A percentile compares a stretch with the other conserved stretches of the same genome.
Conservation (phyloP, 2,888 invertebrate species). For the Drosophila infuscata region DNA sequence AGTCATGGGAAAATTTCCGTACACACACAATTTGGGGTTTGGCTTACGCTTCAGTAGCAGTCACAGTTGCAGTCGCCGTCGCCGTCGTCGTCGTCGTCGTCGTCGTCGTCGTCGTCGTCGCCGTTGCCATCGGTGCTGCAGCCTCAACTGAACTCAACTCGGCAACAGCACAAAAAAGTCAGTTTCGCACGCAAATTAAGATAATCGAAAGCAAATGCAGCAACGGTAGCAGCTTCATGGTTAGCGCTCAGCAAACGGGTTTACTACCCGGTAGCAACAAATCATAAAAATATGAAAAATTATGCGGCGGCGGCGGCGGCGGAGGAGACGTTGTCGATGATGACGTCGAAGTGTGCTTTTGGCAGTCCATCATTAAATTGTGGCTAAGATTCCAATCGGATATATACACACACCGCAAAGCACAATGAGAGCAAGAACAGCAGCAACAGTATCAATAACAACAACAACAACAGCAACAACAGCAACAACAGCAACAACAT, state of each 20-base stretch:
- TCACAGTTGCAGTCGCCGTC: conserved; percentile 13
- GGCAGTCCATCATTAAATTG: conserved; percentile 82
- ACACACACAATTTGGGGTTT: conserved; percentile 81
- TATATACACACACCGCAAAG: conserved; percentile 50
- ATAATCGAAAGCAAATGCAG: conserved; percentile 83
- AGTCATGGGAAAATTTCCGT: conserved; percentile 80
- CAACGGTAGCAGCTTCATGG: conserved; percentile 72
- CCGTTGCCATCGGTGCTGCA: conserved; percentile 2
- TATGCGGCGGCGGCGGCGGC: conserved; percentile 64
- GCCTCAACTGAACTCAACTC: conserved; percentile 8
- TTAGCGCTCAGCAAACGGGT: conserved; percentile 74
- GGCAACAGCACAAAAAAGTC: conserved; percentile 70
- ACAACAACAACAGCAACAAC: conserved; percentile 24
- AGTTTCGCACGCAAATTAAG: conserved; percentile 84
- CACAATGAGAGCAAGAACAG: conserved; percentile 45
- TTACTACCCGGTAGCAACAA: conserved; percentile 81
- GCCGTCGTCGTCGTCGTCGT: background rate
- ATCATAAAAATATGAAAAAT: conserved; percentile 80
- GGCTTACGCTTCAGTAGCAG: conserved; percentile 66
- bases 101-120: background rate
- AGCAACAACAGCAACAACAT: background rate
- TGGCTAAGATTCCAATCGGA: conserved; percentile 79
- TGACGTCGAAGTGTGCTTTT: conserved; percentile 77
- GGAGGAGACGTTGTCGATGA: conserved; percentile 51
- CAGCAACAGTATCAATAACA: conserved; percentile 29